These are phyloP conservation scores for Celastrina argiolus DNA, from an alignment of 2,888 invertebrate genomes.

Conservation along the genomic window DNA sequence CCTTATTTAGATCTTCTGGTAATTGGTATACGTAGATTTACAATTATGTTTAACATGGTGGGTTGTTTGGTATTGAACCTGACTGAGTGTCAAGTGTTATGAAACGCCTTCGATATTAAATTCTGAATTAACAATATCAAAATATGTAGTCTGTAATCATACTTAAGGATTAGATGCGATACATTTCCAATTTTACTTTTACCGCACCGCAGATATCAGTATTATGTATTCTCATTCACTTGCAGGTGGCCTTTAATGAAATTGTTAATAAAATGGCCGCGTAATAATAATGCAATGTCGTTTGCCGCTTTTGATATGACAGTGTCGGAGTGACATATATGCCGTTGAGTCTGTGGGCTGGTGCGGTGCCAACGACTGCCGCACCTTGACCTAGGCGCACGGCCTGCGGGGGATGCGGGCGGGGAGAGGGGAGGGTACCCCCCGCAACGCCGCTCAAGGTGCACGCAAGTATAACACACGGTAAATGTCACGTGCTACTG, in stretches of 20 bases:
- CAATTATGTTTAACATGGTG: no score
- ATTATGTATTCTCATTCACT: background rate
- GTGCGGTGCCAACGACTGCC: slow-evolving; percentile 65
- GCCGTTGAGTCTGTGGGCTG: slow-evolving; percentile 38
- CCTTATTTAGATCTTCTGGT: background rate
- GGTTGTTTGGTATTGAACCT: no score
- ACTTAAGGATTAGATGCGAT: background rate
- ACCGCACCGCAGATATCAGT: no score
- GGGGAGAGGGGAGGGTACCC: background rate
- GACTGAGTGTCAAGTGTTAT: no score
- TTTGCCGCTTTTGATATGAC: background rate
- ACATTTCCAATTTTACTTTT: background rate
- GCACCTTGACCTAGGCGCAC: slow-evolving; percentile 63
- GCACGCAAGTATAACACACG: background rate
- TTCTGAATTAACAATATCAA: no score
- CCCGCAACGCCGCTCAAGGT: background rate
- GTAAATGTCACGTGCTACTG: slow-evolving; percentile 17
- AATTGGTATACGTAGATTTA: no score
- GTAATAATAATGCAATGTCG: background rate
- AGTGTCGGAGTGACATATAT: slow-evolving; percentile 4
- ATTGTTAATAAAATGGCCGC: slow-evolving; percentile 11
- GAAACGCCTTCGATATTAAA: no score
- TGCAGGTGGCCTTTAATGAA: background rate
- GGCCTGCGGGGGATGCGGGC: slow-evolving; percentile 37
- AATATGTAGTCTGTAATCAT: no score